Evolutionary conservation across 2,113 vertebrate species (phyloP).

Genomic region (Synchiropus splendidus): DNA sequence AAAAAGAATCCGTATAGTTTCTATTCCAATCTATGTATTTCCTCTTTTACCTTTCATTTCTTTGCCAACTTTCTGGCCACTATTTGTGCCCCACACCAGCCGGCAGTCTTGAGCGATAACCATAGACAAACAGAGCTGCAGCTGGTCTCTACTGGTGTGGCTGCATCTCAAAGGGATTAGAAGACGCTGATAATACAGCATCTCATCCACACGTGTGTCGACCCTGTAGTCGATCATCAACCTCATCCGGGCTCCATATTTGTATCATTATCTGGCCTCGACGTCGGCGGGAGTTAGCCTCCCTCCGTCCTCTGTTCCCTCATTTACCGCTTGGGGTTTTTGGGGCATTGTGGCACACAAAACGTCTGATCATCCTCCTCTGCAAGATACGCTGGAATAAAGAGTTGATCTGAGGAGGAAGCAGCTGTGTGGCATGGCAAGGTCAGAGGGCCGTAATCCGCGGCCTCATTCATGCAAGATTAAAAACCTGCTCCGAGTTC

Average conservation of each 20-base stretch:
- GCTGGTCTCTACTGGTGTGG: slow-evolving; percentile 7
- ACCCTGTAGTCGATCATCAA: slow-evolving; percentile 20
- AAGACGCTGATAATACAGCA: slow-evolving; percentile 19
- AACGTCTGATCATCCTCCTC: slow-evolving; percentile 42
- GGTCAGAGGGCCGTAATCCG: slow-evolving; percentile 73
- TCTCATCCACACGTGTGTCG: slow-evolving; percentile 1
- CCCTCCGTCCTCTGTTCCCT: slow-evolving; percentile 12
- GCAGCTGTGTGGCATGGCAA: slow-evolving; percentile 64
- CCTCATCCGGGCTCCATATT: not conserved
- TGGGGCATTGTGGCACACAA: slow-evolving; percentile 35
- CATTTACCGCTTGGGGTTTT: slow-evolving; percentile 25
- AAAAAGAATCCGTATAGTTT: too few species aligned
- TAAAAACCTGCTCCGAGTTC: slow-evolving; percentile 78
- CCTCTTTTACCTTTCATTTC: too few species aligned
- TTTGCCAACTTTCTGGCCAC: too few species aligned
- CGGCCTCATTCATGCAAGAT: slow-evolving; percentile 72
- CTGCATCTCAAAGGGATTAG: slow-evolving; percentile 33
- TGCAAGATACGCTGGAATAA: slow-evolving; percentile 38
- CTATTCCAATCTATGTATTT: too few species aligned
- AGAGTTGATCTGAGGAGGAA: slow-evolving; percentile 55
- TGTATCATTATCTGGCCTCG: too few species aligned
- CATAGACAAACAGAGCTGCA: slow-evolving; percentile 1
- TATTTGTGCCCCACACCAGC: too few species aligned
- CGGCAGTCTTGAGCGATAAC: not conserved
- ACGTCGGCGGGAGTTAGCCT: slow-evolving; percentile 16